Base-by-base conservation (phyloP, 2,888 invertebrate species). In the Chloromyia formosa region DNA sequence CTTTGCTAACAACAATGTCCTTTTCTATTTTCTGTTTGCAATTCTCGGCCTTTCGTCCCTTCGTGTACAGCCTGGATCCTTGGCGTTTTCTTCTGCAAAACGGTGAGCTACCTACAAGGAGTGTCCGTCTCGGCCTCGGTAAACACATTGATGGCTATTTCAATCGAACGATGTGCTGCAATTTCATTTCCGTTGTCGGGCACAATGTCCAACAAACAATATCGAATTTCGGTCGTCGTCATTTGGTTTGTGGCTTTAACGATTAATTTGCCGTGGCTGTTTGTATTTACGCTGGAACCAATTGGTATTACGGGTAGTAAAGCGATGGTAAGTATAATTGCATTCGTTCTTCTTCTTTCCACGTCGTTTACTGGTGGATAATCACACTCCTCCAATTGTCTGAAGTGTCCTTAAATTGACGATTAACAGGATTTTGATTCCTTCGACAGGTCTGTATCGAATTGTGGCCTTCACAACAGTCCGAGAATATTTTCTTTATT, bases 111-210 rank as follows among this genome's bases (percentile, higher is more conserved):
- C 80, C 82, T 88, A 1, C 88, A 89, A 81, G 88, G 88, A 10
- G 88, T 88, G 9, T 87, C 88, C 4, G 88, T 89, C 20, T 87
- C 87, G 77, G 88, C 88, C 16, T 88, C 88, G 1, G 87, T 88
- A 75, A 88, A 87, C 81, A 88, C 88, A 0, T 80, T 89, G 66
- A 87, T 88, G 68, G 88, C 88, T 69, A 88, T 89, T 61, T 87
- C 88, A 0, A 82, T 88, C 60, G 89, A 89, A 80, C 85, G 88
- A 80, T 88, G 85, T 78, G 81, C 86, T 49, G 86, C 87, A 71
- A 86, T 87, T 77, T 86, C 86, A 79, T 85, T 84, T 76, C 87
- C 87, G 4, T 82, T 87, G 80, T 83, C 82, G 64, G 84, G 84
- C 77, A 86, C 86, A 78, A 84, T 87, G 81, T 84, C 86, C 7